Conservation (phyloP, 2,797 vertebrate species). For the Enteromius afrohamiltoni region DNA sequence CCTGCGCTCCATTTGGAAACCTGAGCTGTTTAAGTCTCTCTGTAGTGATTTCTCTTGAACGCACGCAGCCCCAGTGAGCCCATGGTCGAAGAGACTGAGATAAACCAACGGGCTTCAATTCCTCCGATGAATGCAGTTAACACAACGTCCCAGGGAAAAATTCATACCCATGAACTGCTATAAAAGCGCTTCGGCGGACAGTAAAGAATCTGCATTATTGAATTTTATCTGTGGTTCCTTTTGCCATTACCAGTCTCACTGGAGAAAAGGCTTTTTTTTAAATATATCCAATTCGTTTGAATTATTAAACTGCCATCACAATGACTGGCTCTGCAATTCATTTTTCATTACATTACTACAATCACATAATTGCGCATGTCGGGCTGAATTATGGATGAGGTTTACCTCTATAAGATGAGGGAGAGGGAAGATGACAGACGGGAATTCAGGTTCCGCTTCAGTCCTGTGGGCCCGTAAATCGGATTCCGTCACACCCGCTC, state of each 20-base stretch:
- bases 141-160: constrained; percentile 11
- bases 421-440: constrained; percentile 35
- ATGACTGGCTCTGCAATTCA: constrained; percentile 62
- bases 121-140: constrained; percentile 52
- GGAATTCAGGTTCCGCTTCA: constrained; percentile 25
- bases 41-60: constrained; percentile 6
- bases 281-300: constrained; percentile 57
- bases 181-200: constrained; percentile 38
- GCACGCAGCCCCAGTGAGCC: background rate
- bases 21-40: constrained; percentile 36
- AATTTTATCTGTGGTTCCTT: constrained; percentile 46
- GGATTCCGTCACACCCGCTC: constrained; percentile 24
- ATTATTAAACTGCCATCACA: constrained; percentile 69
- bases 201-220: constrained; percentile 58
- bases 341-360: constrained; percentile 69
- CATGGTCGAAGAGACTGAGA: constrained; percentile 4
- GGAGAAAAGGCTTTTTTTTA: constrained; percentile 52
- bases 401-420: constrained; percentile 50
- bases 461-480: constrained; percentile 28
- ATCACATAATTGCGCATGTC: constrained; percentile 63
- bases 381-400: constrained; percentile 69
- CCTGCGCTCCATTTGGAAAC: background rate
- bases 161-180: constrained; percentile 31
- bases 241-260: constrained; percentile 34
- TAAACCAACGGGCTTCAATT: constrained; percentile 52